Evolutionary conservation across 2,797 vertebrate genomes (phyloP), one percentile per base, ranked within the genome.

Genomic region (Anguilla marmorata): DNA sequence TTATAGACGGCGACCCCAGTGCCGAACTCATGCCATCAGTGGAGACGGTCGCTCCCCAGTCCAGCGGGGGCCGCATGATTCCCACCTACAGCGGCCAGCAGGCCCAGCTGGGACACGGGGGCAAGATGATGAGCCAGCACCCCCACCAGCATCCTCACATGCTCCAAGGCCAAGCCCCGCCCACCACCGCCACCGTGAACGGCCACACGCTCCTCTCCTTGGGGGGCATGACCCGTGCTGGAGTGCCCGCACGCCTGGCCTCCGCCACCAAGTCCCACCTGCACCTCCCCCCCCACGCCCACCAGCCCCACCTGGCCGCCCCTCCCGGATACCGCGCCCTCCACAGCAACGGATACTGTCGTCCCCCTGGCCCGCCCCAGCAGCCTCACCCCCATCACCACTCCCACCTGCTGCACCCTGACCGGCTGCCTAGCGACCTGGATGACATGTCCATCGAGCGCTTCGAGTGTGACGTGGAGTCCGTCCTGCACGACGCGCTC

Each of bases 381-480:
- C 88, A 24, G 12, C 50, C 50, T 41, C 85, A 89, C 56, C 92
- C 92, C 41, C 89, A 91, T n/a, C 88, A 89, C 76, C 90, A 89
- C 60, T 89, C 86, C 33, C 90, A 92, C 72, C 91, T 94, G 88
- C 95, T 97, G 85, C 97, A 97, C 92, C 98, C 97, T 92, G 99
- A 99, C 93, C 96, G 96, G 92, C 96, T 99, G 91, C 99, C 99
- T 21, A 99, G 99, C 89, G 99, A 99, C 96, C 96, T 99, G 95
- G 98, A 99, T 58, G 98, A 97, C 93, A 96, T 99, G 97, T 96
- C 97, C 74, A 96, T 99, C n/a, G 98, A 99, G 93, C 96, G 96
- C 92, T 95, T 99, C 91, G 98, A 99, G 93, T 99, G 98, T 86
- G 98, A 99, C 93, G 95, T 99, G 96, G 99, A 99, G 94, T 97